Conservation (phyloP, 1,140 invertebrate genomes). For the Penaeus indicus region DNA sequence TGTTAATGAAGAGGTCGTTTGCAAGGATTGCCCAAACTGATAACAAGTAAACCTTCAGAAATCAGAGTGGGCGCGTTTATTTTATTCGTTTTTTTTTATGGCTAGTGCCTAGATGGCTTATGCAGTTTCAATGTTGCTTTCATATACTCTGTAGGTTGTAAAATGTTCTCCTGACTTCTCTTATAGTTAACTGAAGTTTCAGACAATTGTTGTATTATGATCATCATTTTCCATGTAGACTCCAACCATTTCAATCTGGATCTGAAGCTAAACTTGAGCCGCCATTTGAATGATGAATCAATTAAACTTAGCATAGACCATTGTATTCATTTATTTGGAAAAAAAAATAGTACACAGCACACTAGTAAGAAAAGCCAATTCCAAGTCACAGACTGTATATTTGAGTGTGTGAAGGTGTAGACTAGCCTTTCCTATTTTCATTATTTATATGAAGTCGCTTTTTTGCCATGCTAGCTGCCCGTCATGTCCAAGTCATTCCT, state of each 20-base stretch:
- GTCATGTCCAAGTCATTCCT: too few relatives aligned
- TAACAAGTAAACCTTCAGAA: slow-evolving; percentile 26
- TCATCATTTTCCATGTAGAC: slow-evolving; percentile 32
- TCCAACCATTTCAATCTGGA: slow-evolving; percentile 5
- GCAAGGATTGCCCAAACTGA: slow-evolving; percentile 31
- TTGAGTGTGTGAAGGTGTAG: slow-evolving; percentile 24
- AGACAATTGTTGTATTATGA: slow-evolving; percentile 38
- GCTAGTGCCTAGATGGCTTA: background rate
- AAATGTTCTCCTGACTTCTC: slow-evolving; percentile 40
- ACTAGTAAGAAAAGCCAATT: background rate
- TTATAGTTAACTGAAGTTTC: slow-evolving; percentile 35
- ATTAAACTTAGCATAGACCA: slow-evolving; percentile 35
- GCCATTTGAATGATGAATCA: slow-evolving; percentile 28
- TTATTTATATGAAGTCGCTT: slow-evolving; percentile 39
- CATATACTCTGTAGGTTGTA: slow-evolving; percentile 32
- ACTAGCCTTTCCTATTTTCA: slow-evolving; percentile 33
- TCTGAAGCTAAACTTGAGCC: slow-evolving; percentile 32
- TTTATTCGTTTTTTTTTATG: slow-evolving; percentile 14
- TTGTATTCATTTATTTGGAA: slow-evolving; percentile 35
- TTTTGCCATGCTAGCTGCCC: too few relatives aligned
- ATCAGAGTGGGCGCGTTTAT: slow-evolving; percentile 30
- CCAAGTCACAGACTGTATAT: background rate
- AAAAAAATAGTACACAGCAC: slow-evolving; percentile 31
- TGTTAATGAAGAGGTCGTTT: slow-evolving; percentile 40
- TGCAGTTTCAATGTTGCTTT: slow-evolving; percentile 33